Evolutionary conservation across 2,113 vertebrate species (phyloP).

Genomic region (Lasiurus borealis): DNA sequence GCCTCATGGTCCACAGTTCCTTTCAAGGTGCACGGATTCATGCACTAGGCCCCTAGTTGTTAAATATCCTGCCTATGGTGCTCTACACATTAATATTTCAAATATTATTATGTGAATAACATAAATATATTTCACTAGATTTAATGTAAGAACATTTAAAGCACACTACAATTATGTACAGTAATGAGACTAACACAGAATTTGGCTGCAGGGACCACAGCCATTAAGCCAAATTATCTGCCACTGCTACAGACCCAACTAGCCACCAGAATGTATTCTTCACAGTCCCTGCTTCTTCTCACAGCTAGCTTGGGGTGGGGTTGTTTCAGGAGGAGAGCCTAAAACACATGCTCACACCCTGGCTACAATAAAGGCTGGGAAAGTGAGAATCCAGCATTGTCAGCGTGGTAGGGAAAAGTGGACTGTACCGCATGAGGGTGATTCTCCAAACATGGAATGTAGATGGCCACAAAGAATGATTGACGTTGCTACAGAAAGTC

Average conservation of each 20-base stretch:
- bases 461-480: background rate
- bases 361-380: background rate
- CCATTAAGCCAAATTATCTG: background rate
- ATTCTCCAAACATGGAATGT: background rate
- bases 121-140: background rate
- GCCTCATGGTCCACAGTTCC: no score
- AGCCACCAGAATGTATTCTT: background rate
- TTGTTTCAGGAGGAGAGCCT: background rate
- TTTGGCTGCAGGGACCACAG: background rate
- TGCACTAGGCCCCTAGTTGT: no score
- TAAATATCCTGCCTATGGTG: background rate
- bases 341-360: background rate
- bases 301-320: background rate
- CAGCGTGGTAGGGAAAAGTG: background rate
- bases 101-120: background rate
- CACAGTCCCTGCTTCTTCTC: background rate
- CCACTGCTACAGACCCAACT: background rate
- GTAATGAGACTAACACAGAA: background rate
- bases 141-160: constrained; percentile 28
- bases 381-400: background rate
- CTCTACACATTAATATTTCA: background rate
- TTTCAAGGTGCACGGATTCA: no score
- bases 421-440: background rate
- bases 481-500: background rate
- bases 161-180: background rate